Percentiles rank a stretch among this genome's conserved stretches.
These are phyloP conservation scores for Pseudorhiza aurosa DNA, from an alignment of 30 jellyfish, hydroid and myxozoan genomes.

Conservation along the genomic window DNA sequence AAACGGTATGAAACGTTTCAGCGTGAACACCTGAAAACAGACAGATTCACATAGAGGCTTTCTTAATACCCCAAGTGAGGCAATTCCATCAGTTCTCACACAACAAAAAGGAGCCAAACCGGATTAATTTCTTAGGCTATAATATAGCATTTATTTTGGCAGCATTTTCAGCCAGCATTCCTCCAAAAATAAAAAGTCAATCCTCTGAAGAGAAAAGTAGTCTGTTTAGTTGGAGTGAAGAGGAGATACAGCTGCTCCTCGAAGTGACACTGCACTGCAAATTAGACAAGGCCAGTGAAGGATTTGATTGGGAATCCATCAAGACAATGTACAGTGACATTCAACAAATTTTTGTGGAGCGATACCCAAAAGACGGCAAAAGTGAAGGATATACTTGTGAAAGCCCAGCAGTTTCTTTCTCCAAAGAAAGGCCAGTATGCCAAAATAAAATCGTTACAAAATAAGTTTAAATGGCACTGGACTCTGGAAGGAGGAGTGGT, in stretches of 20 bases:
- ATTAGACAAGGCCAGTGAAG: constrained; percentile 41
- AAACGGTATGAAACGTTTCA: too few species aligned
- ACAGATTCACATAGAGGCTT: too few species aligned
- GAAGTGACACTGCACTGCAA: constrained; percentile 10
- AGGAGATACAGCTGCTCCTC: background rate
- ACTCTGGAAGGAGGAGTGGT: constrained; percentile 50
- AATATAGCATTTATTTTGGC: too few species aligned
- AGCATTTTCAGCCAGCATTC: too few species aligned
- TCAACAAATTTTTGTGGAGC: constrained; percentile 19
- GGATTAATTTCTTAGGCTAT: too few species aligned
- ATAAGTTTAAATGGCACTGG: constrained; percentile 27
- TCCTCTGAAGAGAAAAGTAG: too few species aligned
- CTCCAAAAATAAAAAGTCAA: too few species aligned
- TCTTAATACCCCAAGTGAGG: too few species aligned
- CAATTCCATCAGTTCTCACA: too few species aligned
- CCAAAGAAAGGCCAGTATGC: background rate
- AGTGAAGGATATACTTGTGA: constrained; percentile 6
- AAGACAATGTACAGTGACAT: constrained; percentile 27
- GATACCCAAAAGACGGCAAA: constrained; percentile 21
- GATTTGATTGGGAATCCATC: constrained; percentile 43
- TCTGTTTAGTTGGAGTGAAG: background rate
- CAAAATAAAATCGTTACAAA: background rate
- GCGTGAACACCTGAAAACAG: too few species aligned
- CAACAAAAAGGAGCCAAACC: too few species aligned
- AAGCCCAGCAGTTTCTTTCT: background rate